Conservation (phyloP, 2,888 invertebrate genomes). For the Caenorhabditis doughertyi region DNA sequence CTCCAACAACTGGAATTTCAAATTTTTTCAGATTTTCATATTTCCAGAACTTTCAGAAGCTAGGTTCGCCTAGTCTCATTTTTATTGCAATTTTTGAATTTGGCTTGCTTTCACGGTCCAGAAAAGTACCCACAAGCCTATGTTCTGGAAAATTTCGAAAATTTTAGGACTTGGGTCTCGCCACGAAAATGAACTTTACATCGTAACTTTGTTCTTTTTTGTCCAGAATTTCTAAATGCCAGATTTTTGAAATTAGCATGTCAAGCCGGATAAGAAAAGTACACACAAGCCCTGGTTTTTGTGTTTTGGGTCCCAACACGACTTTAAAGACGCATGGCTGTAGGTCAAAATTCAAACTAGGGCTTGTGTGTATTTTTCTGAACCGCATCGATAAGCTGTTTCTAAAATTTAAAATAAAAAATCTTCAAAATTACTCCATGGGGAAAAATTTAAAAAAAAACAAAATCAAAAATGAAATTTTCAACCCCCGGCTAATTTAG, state of each 20-base stretch:
- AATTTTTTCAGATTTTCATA: background rate
- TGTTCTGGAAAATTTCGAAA: background rate
- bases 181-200: background rate
- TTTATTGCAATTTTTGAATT: background rate
- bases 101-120: background rate
- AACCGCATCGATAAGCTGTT: background rate
- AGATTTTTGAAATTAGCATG: no score
- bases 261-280: no score
- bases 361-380: background rate
- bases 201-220: no score
- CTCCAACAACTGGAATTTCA: no score
- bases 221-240: no score
- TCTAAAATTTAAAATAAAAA: no score
- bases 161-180: background rate
- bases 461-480: no score
- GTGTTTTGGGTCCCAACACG: background rate
- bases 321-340: background rate
- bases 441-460: background rate
- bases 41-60: background rate
- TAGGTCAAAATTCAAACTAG: no score
- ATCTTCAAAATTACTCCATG: background rate
- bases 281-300: no score
- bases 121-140: constrained; percentile 2
- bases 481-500: background rate
- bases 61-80: no score